Evolutionary conservation across 2,888 invertebrate species (phyloP).

Genomic region (Copidosoma aretas): DNA sequence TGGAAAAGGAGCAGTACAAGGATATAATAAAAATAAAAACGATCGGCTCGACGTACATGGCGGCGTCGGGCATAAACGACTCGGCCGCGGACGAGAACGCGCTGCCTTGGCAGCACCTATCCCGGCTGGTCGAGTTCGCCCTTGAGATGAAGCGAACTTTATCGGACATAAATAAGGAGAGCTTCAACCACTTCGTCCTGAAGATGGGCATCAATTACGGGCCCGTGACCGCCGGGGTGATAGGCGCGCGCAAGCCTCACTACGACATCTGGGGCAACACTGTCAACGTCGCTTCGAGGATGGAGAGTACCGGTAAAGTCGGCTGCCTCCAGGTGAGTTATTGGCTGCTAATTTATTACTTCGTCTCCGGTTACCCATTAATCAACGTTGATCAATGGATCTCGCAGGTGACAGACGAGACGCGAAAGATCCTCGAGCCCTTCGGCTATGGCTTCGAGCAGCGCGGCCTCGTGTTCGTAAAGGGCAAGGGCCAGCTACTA

Average conservation of each 20-base stretch:
- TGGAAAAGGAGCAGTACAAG: slow-evolving; percentile 84
- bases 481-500: slow-evolving; percentile 96
- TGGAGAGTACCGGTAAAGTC: slow-evolving; percentile 97
- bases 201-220: slow-evolving; percentile 96
- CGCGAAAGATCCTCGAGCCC: slow-evolving; percentile 83
- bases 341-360: not conserved
- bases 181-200: slow-evolving; percentile 92
- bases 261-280: slow-evolving; percentile 98
- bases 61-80: slow-evolving; percentile 73
- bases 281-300: slow-evolving; percentile 94
- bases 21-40: slow-evolving; percentile 95
- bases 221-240: slow-evolving; percentile 93
- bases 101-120: slow-evolving; percentile 82
- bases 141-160: slow-evolving; percentile 88
- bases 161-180: slow-evolving; percentile 91
- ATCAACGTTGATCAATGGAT: too few relatives aligned
- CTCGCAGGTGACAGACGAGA: slow-evolving; percentile 94
- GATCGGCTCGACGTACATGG: slow-evolving; percentile 94
- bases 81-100: slow-evolving; percentile 50
- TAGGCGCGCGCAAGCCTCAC: slow-evolving; percentile 93
- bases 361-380: not conserved
- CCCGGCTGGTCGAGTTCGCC: slow-evolving; percentile 87
- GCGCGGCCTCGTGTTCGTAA: slow-evolving; percentile 92
- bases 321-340: slow-evolving; percentile 85
- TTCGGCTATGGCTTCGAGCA: slow-evolving; percentile 95